Conservation (phyloP, 2,888 invertebrate species). For the Oscheius sp. region DNA sequence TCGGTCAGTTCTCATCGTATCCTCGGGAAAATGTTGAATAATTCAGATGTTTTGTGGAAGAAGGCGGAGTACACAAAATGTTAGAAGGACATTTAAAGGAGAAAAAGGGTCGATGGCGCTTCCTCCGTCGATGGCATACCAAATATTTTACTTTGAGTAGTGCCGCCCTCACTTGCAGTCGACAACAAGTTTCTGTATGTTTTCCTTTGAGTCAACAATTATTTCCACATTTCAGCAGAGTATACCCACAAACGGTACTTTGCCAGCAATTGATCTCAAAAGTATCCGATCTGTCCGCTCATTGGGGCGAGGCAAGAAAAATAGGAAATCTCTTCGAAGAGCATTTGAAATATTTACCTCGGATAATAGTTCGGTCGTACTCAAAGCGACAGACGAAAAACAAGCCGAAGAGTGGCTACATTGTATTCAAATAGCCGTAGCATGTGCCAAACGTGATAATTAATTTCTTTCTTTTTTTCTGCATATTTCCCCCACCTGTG, state of each 20-base stretch:
- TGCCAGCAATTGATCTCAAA: slow-evolving; percentile 83
- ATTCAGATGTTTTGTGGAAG: slow-evolving; percentile 45
- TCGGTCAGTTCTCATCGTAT: slow-evolving; percentile 74
- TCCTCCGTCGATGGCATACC: slow-evolving; percentile 91
- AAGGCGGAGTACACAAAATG: slow-evolving; percentile 47
- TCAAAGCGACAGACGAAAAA: slow-evolving; percentile 92
- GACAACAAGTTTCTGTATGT: slow-evolving; percentile 41
- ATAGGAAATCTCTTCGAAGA: slow-evolving; percentile 85
- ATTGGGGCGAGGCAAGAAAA: slow-evolving; percentile 82
- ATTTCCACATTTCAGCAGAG: slow-evolving; percentile 42
- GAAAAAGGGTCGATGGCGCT: slow-evolving; percentile 90
- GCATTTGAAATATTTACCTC: slow-evolving; percentile 94
- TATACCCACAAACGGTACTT: slow-evolving; percentile 29
- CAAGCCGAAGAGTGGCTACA: slow-evolving; percentile 96
- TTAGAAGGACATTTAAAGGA: slow-evolving; percentile 85
- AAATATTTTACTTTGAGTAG: slow-evolving; percentile 93
- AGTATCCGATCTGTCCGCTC: slow-evolving; percentile 95
- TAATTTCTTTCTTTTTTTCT: background rate
- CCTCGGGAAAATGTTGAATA: background rate
- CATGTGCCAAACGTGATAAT: slow-evolving; percentile 80
- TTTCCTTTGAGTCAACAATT: background rate
- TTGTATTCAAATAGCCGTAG: slow-evolving; percentile 90
- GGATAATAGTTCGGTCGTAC: slow-evolving; percentile 86
- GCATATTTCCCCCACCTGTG: slow-evolving; percentile 12
- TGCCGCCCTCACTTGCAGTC: slow-evolving; percentile 84